Evolutionary conservation across 2,797 vertebrate species (phyloP), one percentile per base, ranked within the genome.

Genomic region (Melanotaenia maccullochi): DNA sequence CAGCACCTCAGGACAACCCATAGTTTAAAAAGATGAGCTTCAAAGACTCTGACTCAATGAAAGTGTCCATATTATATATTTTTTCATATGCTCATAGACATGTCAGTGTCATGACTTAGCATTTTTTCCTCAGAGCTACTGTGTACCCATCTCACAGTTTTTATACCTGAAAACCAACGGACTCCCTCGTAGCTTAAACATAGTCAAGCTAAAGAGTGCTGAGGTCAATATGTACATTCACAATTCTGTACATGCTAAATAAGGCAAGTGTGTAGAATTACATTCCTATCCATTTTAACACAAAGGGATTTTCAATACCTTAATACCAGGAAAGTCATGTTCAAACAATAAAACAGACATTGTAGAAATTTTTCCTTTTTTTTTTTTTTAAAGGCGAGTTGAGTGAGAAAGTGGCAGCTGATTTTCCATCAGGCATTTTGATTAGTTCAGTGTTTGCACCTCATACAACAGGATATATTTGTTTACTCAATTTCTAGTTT

Each of bases 201-300:
- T 12, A 24, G 22, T 18, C 13, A 30, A 18, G 28, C 5, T 32
- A 8, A 56, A 32, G 28, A 7, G 6, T 30, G 54, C 9, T 30
- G 25, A 30, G 28, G 54, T 6, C 14, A 30, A 8, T 16, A 6
- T 60, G 35, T 5, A 16, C 58, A 49, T 49, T 49, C 47, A 38
- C 25, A 16, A 6, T 16, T 56, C 16, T 56, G 24, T 57, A 47
- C 30, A 35, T 11, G 56, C 38, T 62, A 36, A 47, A 56, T 32
- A 57, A 64, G 38, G 69, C 69, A 28, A 47, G 25, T 40, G 5
- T 47, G 20, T n/a, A 13, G 22, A 64, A 49, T 44, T 42, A 47
- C 38, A 63, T 25, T 65, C 32, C n/a, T 13, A 9, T 18, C 22
- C 8, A 25, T 57, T 44, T 24, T 30, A 58, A 58, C 51, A 35